phyloP scores from a whole-genome alignment of 2,113 vertebrate genomes.

The Hassar affinis region DNA sequence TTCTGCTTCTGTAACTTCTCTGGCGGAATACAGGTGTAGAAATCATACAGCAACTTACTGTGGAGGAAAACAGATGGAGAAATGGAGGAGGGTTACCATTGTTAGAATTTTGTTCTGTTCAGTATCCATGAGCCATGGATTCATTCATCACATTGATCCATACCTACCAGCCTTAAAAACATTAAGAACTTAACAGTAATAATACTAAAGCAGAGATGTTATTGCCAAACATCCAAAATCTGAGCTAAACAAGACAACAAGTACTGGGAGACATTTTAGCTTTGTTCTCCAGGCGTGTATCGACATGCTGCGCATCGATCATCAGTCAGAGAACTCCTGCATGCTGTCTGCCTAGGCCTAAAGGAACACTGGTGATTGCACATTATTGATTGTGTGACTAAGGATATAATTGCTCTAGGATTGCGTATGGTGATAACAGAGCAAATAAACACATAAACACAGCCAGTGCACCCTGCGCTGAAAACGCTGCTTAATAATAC shows the following conservation, averaged over 20 bases:
- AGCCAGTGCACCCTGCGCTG: neutral
- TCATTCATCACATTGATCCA: neutral
- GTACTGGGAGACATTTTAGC: neutral
- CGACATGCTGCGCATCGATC: constrained; percentile 14
- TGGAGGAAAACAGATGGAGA: constrained; percentile 49
- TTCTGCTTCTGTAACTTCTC: constrained; percentile 92
- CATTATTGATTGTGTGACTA: constrained; percentile 24
- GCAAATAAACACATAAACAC: constrained; percentile 20
- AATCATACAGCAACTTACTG: constrained; percentile 90
- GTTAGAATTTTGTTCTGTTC: neutral
- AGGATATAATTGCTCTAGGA: constrained; percentile 30
- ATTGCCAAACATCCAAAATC: neutral
- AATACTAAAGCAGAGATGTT: neutral
- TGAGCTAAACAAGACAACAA: neutral
- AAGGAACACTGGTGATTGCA: constrained; percentile 16
- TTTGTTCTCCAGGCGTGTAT: neutral
- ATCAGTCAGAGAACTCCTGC: constrained; percentile 8
- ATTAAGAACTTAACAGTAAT: neutral
- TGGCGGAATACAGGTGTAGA: constrained; percentile 90
- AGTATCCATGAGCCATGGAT: neutral
- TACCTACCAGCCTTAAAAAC: neutral
- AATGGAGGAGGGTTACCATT: neutral
- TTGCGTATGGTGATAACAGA: constrained; percentile 39
- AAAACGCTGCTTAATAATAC: constrained; percentile 26
- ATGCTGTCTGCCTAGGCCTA: constrained; percentile 5